Base-by-base conservation (phyloP, 1,140 invertebrate genomes). In the Tetranychus urticae region DNA sequence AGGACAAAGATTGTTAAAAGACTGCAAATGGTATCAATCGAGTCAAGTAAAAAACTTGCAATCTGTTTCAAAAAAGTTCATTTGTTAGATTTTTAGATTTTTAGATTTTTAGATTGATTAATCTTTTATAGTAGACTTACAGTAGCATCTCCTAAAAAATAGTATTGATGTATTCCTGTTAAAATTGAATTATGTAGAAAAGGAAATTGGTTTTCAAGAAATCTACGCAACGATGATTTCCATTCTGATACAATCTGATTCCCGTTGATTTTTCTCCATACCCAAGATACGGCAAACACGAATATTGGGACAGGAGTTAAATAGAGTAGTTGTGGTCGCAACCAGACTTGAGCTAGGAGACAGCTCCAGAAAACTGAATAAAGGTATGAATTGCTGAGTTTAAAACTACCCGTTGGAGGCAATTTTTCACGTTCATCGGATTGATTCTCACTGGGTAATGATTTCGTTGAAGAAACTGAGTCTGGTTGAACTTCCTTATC, bases 351-450 rank as follows among this genome's bases (percentile, higher is more conserved):
- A 68, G 85, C 81, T 10, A 81, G 73, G 6, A 79, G 69, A 67
- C 84, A 83, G 1, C 79, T 78, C 71, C 81, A 83, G 39, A 82
- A 64, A 23, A 84, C 73, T 33, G 77, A 77, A 64, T 80, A 80
- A 64, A 85, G 76, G 63, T 81, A 84, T 57, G 74, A 75, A 65
- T 79, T 77, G 37, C 78, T 79, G 13, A 71, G 65, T 33, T 71
- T 59, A 61, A 72, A 34, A 61, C n/a, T 42, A 42, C 10, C 39
- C 5, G 39, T 42, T 42, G 39, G 5, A 6, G 39, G 10, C 39
- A 42, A 42, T 42, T 5, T 6, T 47, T 60, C n/a, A 7, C 5
- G 36, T 13, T 60, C 36, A 34, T 23, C 23, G 23, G 23, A 36
- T 61, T 68, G 58, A 50, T 66, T 63, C 36, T 64, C 61, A 48